These are phyloP conservation scores for Calcarius lapponicus DNA, from an alignment of 2,797 vertebrate species.

Conservation along the genomic window DNA sequence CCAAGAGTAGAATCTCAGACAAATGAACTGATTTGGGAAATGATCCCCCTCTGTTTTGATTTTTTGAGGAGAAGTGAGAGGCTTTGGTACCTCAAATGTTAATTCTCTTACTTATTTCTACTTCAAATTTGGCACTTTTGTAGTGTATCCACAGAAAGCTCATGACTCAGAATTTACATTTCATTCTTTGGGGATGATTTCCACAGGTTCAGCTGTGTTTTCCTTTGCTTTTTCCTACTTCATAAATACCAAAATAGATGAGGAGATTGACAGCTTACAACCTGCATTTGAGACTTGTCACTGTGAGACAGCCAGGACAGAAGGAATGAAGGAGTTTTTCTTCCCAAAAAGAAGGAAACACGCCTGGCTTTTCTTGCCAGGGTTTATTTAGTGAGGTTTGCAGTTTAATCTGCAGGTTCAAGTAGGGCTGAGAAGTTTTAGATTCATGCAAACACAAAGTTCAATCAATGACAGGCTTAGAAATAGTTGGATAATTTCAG, in stretches of 20 bases:
- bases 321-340: background rate
- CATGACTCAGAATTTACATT: background rate
- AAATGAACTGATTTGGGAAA: background rate
- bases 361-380: background rate
- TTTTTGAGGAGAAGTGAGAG: background rate
- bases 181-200: background rate
- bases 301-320: background rate
- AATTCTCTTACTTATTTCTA: background rate
- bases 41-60: background rate
- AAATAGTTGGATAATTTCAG: background rate
- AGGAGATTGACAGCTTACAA: background rate
- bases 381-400: background rate
- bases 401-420: background rate
- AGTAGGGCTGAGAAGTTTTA: background rate
- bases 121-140: background rate
- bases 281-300: background rate
- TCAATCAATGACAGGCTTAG: background rate
- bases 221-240: background rate
- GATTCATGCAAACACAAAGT: background rate
- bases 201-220: background rate
- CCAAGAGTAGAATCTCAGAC: background rate
- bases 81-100: background rate
- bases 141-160: background rate
- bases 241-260: background rate
- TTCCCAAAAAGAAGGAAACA: background rate